Evolutionary conservation across 2,888 invertebrate genomes (phyloP).

Genomic region (Drepana falcataria): DNA sequence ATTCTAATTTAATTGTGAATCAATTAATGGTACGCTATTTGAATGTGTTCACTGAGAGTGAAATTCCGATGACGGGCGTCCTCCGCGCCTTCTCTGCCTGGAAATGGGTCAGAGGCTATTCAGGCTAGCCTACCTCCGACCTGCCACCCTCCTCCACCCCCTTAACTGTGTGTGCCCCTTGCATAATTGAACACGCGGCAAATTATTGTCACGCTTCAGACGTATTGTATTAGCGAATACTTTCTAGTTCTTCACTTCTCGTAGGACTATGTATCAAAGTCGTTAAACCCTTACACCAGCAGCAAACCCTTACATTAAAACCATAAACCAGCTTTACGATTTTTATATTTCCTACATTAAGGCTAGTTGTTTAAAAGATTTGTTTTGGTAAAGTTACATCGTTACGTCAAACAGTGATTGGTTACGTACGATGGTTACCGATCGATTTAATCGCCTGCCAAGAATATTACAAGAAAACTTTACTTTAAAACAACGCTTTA

Average conservation of each 20-base stretch:
- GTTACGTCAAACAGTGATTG: no score
- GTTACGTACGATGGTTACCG: no score
- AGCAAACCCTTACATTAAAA: no score
- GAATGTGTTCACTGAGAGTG: constrained; percentile 24
- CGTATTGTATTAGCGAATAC: constrained; percentile 23
- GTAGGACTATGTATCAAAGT: neutral
- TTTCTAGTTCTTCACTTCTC: neutral
- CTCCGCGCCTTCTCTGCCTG: constrained; percentile 55
- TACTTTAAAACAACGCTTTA: no score
- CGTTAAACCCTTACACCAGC: no score
- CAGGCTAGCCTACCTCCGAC: constrained; percentile 32
- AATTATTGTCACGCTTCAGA: constrained; percentile 67
- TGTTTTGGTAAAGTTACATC: no score
- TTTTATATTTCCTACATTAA: no score
- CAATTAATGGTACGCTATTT: constrained; percentile 4
- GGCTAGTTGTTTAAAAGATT: no score
- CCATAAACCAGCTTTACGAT: no score
- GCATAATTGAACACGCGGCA: constrained; percentile 74
- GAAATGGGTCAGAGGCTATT: constrained; percentile 75
- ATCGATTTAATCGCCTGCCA: no score
- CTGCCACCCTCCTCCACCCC: constrained; percentile 35
- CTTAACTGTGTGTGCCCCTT: constrained; percentile 57
- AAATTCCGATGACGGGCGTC: constrained; percentile 45
- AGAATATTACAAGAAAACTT: no score
- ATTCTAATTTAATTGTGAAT: neutral